These are phyloP conservation scores for Phorcus lineatus DNA, from an alignment of 2,888 invertebrate species.

Conservation along the genomic window DNA sequence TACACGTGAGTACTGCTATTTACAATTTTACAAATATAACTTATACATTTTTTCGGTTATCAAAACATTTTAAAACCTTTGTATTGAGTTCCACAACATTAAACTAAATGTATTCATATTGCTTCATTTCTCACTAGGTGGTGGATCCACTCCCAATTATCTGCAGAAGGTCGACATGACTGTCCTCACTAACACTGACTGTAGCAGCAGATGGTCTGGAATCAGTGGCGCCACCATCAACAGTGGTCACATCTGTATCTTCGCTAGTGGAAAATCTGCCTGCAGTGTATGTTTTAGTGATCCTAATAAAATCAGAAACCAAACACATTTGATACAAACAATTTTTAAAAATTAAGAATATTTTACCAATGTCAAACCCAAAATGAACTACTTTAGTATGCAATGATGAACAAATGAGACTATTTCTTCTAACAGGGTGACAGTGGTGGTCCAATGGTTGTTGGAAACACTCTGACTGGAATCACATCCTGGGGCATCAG, in stretches of 20 bases:
- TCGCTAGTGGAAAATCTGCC: constrained; percentile 39
- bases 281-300: constrained; percentile 40
- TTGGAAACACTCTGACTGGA: constrained; percentile 28
- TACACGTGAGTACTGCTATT: too few relatives aligned
- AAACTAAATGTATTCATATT: too few relatives aligned
- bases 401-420: not conserved
- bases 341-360: not conserved
- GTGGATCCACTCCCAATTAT: constrained; percentile 30
- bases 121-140: constrained; percentile 22
- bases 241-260: constrained; percentile 45
- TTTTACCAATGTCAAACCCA: not conserved
- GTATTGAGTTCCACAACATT: too few relatives aligned
- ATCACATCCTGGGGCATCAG: constrained; percentile 39
- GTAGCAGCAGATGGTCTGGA: constrained; percentile 32
- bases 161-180: constrained; percentile 44
- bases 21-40: too few relatives aligned
- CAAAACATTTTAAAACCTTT: too few relatives aligned
- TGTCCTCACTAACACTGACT: constrained; percentile 36
- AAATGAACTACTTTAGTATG: not conserved
- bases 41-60: too few relatives aligned
- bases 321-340: too few relatives aligned
- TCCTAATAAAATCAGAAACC: too few relatives aligned
- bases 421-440: constrained; percentile 34
- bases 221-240: constrained; percentile 35
- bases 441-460: constrained; percentile 38